Base-by-base conservation (phyloP, 2,797 vertebrate genomes). In the Chloroceryle inda region DNA sequence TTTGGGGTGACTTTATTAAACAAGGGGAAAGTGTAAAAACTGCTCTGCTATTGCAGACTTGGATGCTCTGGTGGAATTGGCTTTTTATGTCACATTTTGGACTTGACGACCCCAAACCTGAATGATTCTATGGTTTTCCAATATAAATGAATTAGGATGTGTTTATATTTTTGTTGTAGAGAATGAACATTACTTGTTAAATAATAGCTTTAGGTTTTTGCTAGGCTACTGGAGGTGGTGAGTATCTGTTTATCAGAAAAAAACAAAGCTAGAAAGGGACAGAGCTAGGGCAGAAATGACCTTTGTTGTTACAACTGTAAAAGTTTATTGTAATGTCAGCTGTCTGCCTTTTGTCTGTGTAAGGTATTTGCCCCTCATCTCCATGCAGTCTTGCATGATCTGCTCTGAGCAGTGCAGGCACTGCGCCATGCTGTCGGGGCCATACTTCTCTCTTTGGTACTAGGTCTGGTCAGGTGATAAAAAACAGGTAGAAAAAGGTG, bases 311-410 rank as follows among this genome's bases (percentile, higher is more conserved):
- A 7, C 7, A 92, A 63, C 66, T 85, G 16, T 94, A 63, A 74
- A 95, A 62, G n/a, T 44, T n/a, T 79, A 76, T 92, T 66, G 61
- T 78, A 19, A 53, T 49, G 49, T 77, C n/a, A 31, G 31, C 42
- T n/a, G n/a, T 91, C 27, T 87, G 59, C 58, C 76, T 94, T 89
- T 91, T 95, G 81, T 23, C 68, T 94, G 40, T 72, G 67, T 71
- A 76, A 26, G 44, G 27, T 61, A 47, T 81, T 91, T 85, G 49
- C 38, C 49, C 73, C 62, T 81, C 55, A 37, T 78, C 79, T 93
- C 83, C 33, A 33, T 47, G 58, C 69, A 84, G 61, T 68, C 66
- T 45, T n/a, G 35, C 3, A 10, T 67, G 66, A 8, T 72, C 53
- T 78, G 23, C 7, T 81, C 44, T 26, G 45, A 58, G 62, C 14